A percentile compares a stretch with the other conserved stretches of the same genome.
These are phyloP conservation scores for Apus apus DNA, from an alignment of 2,113 vertebrate species.

Conservation along the genomic window DNA sequence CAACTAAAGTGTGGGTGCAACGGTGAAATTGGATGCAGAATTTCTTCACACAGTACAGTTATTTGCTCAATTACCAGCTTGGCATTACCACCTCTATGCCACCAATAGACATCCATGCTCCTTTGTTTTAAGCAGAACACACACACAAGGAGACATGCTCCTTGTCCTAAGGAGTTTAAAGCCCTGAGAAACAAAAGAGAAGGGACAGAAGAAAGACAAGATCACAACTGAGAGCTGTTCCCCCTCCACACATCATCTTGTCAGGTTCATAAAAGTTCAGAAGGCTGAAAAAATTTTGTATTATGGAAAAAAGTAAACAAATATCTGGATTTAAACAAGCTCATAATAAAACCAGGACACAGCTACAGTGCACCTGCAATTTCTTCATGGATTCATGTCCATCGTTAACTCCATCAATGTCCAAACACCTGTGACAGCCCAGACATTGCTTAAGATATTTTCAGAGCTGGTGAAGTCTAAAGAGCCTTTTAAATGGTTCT, in stretches of 20 bases:
- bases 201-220: neutral
- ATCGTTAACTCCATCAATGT: neutral
- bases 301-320: neutral
- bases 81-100: neutral
- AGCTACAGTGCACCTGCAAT: neutral
- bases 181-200: neutral
- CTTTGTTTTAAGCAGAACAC: neutral
- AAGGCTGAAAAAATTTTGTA: neutral
- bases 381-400: neutral
- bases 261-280: neutral
- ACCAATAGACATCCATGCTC: neutral
- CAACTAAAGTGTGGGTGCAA: neutral
- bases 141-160: neutral
- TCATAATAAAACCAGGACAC: neutral
- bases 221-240: neutral
- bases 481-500: constrained; percentile 26
- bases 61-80: neutral
- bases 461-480: neutral
- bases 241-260: neutral
- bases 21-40: neutral
- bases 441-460: neutral
- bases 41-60: neutral
- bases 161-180: neutral
- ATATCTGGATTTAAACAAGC: neutral
- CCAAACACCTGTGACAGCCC: neutral